Percentiles rank a stretch among this genome's conserved stretches.
Conservation (phyloP, 2,888 invertebrate genomes). For the Pseudolycoriella hygida region DNA sequence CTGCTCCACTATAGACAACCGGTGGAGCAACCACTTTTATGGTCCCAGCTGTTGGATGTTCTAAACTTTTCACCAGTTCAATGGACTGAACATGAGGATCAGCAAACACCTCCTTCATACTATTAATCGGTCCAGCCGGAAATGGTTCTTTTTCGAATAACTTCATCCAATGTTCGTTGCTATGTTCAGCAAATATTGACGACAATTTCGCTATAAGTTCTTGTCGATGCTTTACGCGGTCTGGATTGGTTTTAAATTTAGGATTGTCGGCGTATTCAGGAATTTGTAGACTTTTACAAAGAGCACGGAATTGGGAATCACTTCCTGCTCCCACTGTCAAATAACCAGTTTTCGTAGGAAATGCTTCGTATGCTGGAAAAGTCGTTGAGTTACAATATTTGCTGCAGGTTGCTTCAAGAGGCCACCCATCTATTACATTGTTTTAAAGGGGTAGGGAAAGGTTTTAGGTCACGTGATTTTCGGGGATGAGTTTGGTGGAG, state of each 20-base stretch:
- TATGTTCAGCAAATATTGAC: constrained; percentile 39
- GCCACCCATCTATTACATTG: no score
- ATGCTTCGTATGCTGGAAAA: constrained; percentile 70
- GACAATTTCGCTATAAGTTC: constrained; percentile 45
- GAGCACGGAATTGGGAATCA: constrained; percentile 56
- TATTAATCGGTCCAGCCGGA: constrained; percentile 83
- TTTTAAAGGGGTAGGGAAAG: no score
- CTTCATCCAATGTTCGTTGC: constrained; percentile 55
- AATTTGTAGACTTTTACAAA: constrained; percentile 46
- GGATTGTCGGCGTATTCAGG: constrained; percentile 40
- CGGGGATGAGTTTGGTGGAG: no score
- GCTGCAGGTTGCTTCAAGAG: no score
- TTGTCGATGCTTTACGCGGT: constrained; percentile 58
- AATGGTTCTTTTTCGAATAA: constrained; percentile 57
- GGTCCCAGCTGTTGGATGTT: constrained; percentile 48
- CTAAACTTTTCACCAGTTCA: constrained; percentile 50
- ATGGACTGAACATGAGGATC: constrained; percentile 70
- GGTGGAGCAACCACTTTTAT: constrained; percentile 75
- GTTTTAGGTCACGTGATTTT: no score
- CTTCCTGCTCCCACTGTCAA: constrained; percentile 80
- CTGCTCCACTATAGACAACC: constrained; percentile 58
- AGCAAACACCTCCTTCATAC: constrained; percentile 64
- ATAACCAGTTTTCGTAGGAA: constrained; percentile 64
- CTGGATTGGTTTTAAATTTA: constrained; percentile 51
- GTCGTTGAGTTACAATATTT: no score